A percentile compares a stretch with the other conserved stretches of the same genome.
These are phyloP conservation scores for Synanceia verrucosa DNA, from an alignment of 2,797 vertebrate genomes.

Conservation along the genomic window DNA sequence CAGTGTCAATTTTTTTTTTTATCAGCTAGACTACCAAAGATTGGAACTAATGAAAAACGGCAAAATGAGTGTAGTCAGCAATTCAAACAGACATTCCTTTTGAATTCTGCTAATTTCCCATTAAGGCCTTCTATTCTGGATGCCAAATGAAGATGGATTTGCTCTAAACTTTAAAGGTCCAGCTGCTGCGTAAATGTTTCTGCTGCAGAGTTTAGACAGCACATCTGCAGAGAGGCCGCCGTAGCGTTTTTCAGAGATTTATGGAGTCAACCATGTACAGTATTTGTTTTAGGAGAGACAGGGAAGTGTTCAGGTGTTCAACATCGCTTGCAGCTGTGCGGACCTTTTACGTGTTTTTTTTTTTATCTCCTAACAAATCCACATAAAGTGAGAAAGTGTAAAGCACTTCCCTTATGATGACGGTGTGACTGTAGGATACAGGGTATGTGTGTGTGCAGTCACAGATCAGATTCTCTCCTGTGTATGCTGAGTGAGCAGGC, in stretches of 20 bases:
- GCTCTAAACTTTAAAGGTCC: slow-evolving; percentile 41
- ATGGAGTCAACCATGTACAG: neutral
- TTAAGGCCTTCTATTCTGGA: slow-evolving; percentile 36
- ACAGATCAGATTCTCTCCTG: slow-evolving; percentile 34
- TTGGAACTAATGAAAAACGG: slow-evolving; percentile 67
- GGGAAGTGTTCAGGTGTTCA: slow-evolving; percentile 7
- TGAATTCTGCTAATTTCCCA: slow-evolving; percentile 54
- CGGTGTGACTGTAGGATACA: slow-evolving; percentile 2
- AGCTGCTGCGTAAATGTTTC: slow-evolving; percentile 34
- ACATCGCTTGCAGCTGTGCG: slow-evolving; percentile 10
- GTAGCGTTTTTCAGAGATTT: slow-evolving; percentile 6
- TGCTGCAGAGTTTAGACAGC: slow-evolving; percentile 26
- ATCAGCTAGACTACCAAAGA: slow-evolving; percentile 66
- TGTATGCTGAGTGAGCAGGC: slow-evolving; percentile 62
- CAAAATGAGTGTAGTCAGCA: slow-evolving; percentile 62
- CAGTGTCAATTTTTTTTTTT: slow-evolving; percentile 77
- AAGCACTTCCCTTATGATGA: neutral
- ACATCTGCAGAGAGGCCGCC: slow-evolving; percentile 17
- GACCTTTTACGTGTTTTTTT: neutral
- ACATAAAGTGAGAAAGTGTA: neutral
- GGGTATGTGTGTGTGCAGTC: slow-evolving; percentile 34
- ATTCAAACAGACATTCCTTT: slow-evolving; percentile 56
- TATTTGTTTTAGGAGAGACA: neutral
- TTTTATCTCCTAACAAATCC: neutral
- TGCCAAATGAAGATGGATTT: slow-evolving; percentile 65